Base-by-base conservation (phyloP, 2,113 vertebrate species). In the Lamprologus speciosus region DNA sequence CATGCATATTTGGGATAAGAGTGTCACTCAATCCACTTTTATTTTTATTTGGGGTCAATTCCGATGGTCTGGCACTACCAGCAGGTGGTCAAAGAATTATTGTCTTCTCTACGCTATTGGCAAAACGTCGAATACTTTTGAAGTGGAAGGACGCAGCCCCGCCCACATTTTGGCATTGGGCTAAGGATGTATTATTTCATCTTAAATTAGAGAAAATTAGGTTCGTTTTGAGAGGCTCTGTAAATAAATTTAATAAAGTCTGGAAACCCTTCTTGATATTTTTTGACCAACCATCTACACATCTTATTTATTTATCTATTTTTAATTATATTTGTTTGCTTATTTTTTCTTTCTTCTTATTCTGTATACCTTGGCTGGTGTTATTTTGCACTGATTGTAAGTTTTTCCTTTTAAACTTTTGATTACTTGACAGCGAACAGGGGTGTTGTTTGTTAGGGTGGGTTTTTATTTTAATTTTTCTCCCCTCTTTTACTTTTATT, bases 111-210 rank as follows among this genome's bases (percentile, higher is more conserved):
- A 21, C 21, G 21, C 21, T 21, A 21, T 21, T 21, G 21, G 21
- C 21, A 21, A 21, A 2, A 21, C 21, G 21, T 21, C 21, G 14
- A 63, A 63, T 63, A 35, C 9, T 63, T 63, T 35, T 35, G 31
- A 63, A 63, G 58, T 33, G 28, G 58, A 63, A 63, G 28, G 58
- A 63, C 9, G 5, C 5, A 11, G 16, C 58, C 58, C 3, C 9
- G 1, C 9, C 5, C 58, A 7, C 9, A 0, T 28, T 63, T 63
- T 63, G 0, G 1, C 16, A 63, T 63, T 33, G 9, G 16, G 28
- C 19, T 63, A 33, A 63, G 6, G 58, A 63, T 63, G 16, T 63
- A 7, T 19, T 33, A 63, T 33, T 63, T 63, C 9, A 63, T 33
- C 16, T 63, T 63, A 33, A 33, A 63, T 63, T 33, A 33, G 9